A percentile compares a stretch with the other conserved stretches of the same genome.
These are phyloP conservation scores for Lycodopsis pacificus DNA, from an alignment of 2,797 vertebrate genomes.

Conservation along the genomic window DNA sequence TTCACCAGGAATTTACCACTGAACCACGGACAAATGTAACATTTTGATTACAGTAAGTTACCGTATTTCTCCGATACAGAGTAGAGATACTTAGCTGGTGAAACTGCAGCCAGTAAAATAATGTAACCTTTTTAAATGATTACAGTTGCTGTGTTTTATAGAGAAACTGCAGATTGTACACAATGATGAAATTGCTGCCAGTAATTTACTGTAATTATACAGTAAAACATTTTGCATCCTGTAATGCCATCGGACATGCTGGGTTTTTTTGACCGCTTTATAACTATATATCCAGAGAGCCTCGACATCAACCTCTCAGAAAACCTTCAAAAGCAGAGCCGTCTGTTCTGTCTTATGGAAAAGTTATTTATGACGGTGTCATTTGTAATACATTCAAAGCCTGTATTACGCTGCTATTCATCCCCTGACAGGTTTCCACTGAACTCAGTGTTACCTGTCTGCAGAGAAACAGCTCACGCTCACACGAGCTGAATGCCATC, in stretches of 20 bases:
- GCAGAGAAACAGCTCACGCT: constrained; percentile 32
- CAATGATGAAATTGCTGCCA: neutral
- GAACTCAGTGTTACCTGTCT: constrained; percentile 25
- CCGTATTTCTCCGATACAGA: neutral
- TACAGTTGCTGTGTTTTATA: neutral
- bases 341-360: constrained; percentile 39
- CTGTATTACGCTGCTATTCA: constrained; percentile 56
- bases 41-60: neutral
- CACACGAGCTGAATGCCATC: constrained; percentile 37
- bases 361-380: constrained; percentile 49
- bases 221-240: neutral
- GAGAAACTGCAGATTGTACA: neutral
- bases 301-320: neutral
- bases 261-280: neutral
- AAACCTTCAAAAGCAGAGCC: constrained; percentile 40
- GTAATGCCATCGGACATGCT: neutral
- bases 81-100: neutral
- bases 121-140: neutral
- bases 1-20: neutral
- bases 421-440: constrained; percentile 60
- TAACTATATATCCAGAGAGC: constrained; percentile 36
- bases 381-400: constrained; percentile 65
- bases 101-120: neutral
- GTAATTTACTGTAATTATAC: neutral
- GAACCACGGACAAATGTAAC: neutral